A percentile compares a stretch with the other conserved stretches of the same genome.
Evolutionary conservation across 2,888 invertebrate species (phyloP).

Genomic region (Aporophyla nigra): DNA sequence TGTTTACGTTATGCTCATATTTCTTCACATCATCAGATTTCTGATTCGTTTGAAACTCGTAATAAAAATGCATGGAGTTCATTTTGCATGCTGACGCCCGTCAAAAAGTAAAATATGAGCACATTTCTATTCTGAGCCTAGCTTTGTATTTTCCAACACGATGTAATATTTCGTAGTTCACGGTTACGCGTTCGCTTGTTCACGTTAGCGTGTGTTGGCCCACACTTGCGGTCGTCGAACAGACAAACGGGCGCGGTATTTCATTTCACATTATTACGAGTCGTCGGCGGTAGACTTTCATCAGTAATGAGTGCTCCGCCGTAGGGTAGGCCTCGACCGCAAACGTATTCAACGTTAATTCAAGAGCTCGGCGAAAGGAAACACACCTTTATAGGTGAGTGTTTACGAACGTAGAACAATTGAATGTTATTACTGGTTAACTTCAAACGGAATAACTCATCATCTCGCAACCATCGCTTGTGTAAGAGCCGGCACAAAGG

Average conservation of each 20-base stretch:
- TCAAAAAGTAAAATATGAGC: slow-evolving; percentile 54
- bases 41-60: slow-evolving; percentile 25
- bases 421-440: slow-evolving; percentile 64
- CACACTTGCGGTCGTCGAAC: slow-evolving; percentile 80
- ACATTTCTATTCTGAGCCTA: slow-evolving; percentile 61
- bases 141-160: slow-evolving; percentile 62
- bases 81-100: slow-evolving; percentile 43
- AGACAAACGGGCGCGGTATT: slow-evolving; percentile 81
- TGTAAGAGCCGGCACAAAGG: slow-evolving; percentile 59
- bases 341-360: slow-evolving; percentile 78
- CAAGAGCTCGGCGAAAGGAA: slow-evolving; percentile 67
- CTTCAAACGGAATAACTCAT: slow-evolving; percentile 50
- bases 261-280: slow-evolving; percentile 85
- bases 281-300: slow-evolving; percentile 83
- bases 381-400: slow-evolving; percentile 47
- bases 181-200: slow-evolving; percentile 80
- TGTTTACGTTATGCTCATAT: slow-evolving; percentile 22
- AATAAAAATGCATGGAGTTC: slow-evolving; percentile 47
- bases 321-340: slow-evolving; percentile 77
- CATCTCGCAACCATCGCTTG: slow-evolving; percentile 47
- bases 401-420: slow-evolving; percentile 63
- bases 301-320: slow-evolving; percentile 82
- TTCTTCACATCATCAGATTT: slow-evolving; percentile 20
- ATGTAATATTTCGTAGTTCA: slow-evolving; percentile 80
- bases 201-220: slow-evolving; percentile 73